phyloP scores from a whole-genome alignment of 1,140 invertebrate genomes.

The Bombus sylvicola region DNA sequence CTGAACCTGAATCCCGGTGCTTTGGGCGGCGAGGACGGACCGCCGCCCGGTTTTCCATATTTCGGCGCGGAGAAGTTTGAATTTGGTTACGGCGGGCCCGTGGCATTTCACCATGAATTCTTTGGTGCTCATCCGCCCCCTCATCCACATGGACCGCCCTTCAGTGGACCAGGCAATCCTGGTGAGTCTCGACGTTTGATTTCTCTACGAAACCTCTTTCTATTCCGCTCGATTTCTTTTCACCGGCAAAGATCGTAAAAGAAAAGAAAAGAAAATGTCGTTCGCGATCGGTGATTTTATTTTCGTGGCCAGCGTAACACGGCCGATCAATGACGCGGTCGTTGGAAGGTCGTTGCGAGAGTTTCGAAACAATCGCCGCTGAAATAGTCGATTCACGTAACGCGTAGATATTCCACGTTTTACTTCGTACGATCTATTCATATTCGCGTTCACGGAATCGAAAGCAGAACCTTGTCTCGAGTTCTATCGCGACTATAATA shows the following conservation, averaged over 20 bases:
- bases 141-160: constrained; percentile 89
- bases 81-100: constrained; percentile 93
- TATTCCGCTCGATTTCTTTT: no score
- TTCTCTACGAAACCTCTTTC: no score
- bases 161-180: constrained; percentile 88
- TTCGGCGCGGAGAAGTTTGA: constrained; percentile 95
- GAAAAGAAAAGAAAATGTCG: background rate
- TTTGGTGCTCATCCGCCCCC: constrained; percentile 87
- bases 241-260: no score
- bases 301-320: background rate
- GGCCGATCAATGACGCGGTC: background rate
- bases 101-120: constrained; percentile 94
- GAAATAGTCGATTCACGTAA: background rate
- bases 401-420: background rate
- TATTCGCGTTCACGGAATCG: background rate
- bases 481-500: constrained; percentile 59
- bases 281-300: background rate
- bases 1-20: constrained; percentile 94
- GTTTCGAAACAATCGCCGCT: background rate
- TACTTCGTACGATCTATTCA: no score
- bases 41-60: constrained; percentile 91
- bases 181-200: constrained; percentile 71
- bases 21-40: constrained; percentile 87
- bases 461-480: constrained; percentile 35
- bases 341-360: no score